Percentiles rank a stretch among this genome's conserved stretches.
Conservation (phyloP, 2,113 vertebrate species). For the Fukomys damarensis region DNA sequence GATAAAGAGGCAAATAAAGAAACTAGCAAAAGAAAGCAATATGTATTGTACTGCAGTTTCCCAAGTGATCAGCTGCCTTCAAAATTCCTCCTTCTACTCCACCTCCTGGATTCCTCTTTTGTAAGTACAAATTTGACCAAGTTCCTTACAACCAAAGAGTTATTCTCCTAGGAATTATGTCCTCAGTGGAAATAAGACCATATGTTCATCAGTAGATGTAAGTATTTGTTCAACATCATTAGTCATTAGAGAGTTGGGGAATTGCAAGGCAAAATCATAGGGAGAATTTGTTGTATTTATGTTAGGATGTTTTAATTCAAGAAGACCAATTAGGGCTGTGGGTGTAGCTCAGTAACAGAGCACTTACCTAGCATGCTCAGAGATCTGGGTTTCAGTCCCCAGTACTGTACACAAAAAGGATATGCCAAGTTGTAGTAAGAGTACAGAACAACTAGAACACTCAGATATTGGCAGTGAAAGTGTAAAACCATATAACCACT, state of each 20-base stretch:
- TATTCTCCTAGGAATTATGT: neutral
- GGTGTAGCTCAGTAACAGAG: neutral
- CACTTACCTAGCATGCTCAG: neutral
- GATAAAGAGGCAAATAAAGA: neutral
- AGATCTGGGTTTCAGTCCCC: neutral
- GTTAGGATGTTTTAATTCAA: neutral
- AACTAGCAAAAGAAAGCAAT: neutral
- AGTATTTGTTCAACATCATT: neutral
- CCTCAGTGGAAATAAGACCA: neutral
- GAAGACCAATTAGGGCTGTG: neutral
- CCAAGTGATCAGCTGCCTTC: neutral
- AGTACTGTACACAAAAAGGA: neutral
- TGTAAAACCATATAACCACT: neutral
- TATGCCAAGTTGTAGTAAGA: neutral
- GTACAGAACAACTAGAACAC: neutral
- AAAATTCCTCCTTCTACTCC: neutral
- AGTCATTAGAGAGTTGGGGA: neutral
- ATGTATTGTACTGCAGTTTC: neutral
- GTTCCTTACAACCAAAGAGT: neutral
- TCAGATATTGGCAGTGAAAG: neutral
- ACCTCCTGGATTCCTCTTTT: neutral
- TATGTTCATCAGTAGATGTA: neutral
- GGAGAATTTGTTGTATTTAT: neutral
- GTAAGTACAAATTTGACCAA: neutral
- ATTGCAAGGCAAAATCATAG: neutral